Conservation (phyloP, 2,113 vertebrate genomes). For the Nannospalax galili region DNA sequence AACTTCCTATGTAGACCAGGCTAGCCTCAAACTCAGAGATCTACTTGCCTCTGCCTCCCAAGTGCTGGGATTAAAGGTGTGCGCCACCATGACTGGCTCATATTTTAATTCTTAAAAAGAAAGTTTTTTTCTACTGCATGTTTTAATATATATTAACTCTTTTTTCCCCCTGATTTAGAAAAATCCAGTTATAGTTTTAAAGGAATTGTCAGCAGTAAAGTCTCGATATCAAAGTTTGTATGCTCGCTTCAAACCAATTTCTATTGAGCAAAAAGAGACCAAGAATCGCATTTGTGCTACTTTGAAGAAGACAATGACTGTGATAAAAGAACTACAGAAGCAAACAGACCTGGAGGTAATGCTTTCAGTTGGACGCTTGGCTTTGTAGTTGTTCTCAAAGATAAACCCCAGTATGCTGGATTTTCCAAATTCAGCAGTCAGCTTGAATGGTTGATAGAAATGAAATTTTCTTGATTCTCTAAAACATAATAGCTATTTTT, state of each 20-base stretch:
- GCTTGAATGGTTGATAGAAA: constrained; percentile 51
- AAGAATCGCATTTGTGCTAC: constrained; percentile 87
- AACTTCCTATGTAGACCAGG: neutral
- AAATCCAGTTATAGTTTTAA: constrained; percentile 89
- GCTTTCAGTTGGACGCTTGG: constrained; percentile 1
- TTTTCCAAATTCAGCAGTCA: neutral
- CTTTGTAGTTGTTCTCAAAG: constrained; percentile 38
- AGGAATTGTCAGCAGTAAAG: constrained; percentile 89
- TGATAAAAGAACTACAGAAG: constrained; percentile 87
- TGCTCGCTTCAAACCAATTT: constrained; percentile 86
- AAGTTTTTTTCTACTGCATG: neutral
- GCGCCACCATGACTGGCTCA: neutral
- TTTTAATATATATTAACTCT: constrained; percentile 44
- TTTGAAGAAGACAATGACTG: constrained; percentile 84
- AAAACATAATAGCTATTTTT: neutral
- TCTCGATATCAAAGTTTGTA: constrained; percentile 88
- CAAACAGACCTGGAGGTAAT: constrained; percentile 87
- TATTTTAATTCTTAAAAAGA: neutral
- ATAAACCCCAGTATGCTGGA: neutral
- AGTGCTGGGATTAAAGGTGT: neutral
- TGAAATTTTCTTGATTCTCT: neutral
- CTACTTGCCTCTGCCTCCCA: neutral
- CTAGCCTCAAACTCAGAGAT: neutral
- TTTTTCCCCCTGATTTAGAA: constrained; percentile 85
- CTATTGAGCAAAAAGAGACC: constrained; percentile 87